Evolutionary conservation across 2,113 vertebrate genomes (phyloP), one percentile per base, ranked within the genome.

Genomic region (Cisticola juncidis): DNA sequence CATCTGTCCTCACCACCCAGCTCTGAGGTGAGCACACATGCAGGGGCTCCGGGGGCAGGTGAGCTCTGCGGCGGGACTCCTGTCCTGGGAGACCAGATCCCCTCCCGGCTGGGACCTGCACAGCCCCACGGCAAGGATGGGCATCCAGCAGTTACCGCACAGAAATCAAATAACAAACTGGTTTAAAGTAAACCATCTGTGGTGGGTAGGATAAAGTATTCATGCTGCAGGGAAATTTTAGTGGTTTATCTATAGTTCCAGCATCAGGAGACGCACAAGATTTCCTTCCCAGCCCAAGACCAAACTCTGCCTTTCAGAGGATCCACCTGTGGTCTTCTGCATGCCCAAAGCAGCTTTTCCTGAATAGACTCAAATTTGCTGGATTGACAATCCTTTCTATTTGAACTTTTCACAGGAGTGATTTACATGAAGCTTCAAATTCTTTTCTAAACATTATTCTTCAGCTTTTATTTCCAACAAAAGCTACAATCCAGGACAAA

Each of bases 11-110:
- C 26, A 5, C 8, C 33, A 33, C 12, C 28, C 70, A 29, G 33
- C 35, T 31, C 33, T 5, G 25, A 11, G 48, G 38, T 10, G 23
- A 31, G 60, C 26, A n/a, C 21, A 26, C 1, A 0, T 5, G 1
- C 3, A 17, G 11, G 68, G 23, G 83, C 47, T 29, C 28, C 2
- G 23, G 14, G 7, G 26, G 5, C n/a, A 23, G 44, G 13, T 12
- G 23, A 48, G 47, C 28, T 14, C 60, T 4, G 2, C 2, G 1
- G 12, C 1, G 2, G 47, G 33, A 29, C 47, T 42, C 42, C 53
- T 17, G 3, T 5, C 54, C 38, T 31, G 18, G 36, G 65, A 29
- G 9, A 57, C 0, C 38, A 38, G 38, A 9, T 38, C 38, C 38
- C 38, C 38, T 38, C 38, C 38, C 38, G 38, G 38, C 38, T 38